Evolutionary conservation across 2,888 invertebrate species (phyloP), one percentile per base, ranked within the genome.

Genomic region (Aspidapion aeneum): DNA sequence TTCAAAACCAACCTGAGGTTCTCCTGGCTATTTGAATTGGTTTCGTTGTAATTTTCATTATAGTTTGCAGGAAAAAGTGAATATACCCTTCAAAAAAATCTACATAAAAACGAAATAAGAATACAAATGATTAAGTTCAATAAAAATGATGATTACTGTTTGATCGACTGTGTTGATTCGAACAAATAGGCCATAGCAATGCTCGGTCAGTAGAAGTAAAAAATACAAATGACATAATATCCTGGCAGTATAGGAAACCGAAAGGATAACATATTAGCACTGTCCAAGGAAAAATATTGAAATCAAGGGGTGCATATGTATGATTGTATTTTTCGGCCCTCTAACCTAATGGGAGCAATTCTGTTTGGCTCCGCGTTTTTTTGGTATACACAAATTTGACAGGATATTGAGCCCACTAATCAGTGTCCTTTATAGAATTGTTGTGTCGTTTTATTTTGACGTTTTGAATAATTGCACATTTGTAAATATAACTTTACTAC

Each of bases 221-320:
- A 73, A 74, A 74, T 65, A 74, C 74, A 76, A 75, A 76, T 76
- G 74, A 73, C 72, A 72, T 74, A 74, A 75, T 75, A 75, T 75
- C 75, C 74, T 75, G 72, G 72, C 18, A 69, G 70, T 74, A 75
- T 75, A 73, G 74, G 75, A 75, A 70, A 63, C 66, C 70, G 67
- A 71, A n/a, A 72, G 72, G 70, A 74, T 75, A 76, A 77, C 75
- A 72, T 77, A 78, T 79, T 78, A 77, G 76, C 75, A 73, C 74
- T 77, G 78, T 77, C 76, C 76, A 70, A 73, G 72, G 74, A 75
- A 77, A 63, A 75, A 77, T 76, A 76, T 75, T 74, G 75, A 74
- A 77, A 78, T 77, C 73, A 76, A 75, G 75, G 78, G 78, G 78
- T 79, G 78, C 78, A 78, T 78, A 78, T 77, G 76, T 77, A 78